Evolutionary conservation across 2,797 vertebrate genomes (phyloP), one percentile per base, ranked within the genome.

Genomic region (Mus caroli): DNA sequence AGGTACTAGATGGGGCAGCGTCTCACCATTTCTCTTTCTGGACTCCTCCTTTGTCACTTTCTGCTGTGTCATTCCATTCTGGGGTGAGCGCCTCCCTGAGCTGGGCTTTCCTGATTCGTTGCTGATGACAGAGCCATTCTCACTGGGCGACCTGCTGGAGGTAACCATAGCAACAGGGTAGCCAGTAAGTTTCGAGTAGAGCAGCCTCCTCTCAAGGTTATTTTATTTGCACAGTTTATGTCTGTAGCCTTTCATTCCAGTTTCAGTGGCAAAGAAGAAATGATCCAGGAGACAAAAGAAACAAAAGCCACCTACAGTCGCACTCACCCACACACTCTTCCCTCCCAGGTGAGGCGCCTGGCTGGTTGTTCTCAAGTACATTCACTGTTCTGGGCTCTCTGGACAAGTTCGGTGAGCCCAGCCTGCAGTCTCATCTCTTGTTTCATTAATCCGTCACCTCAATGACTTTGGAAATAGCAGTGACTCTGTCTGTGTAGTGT

Each of bases 131-230:
- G 99, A 99, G 98, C 99, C 99, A 0, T 99, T 99, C 98, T 99
- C 99, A 92, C 99, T 99, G 92, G 99, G 99, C 98, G 99, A 99
- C 98, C 98, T 99, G 99, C 99, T 99, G 99, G 98, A 99, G 99
- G 99, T 99, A 99, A 99, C 99, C 99, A 99, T 99, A 99, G 99
- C 99, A 99, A 99, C 99, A 99, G 98, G 98, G 98, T 98, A 99
- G 99, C 98, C 92, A 95, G 98, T 99, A 98, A 99, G 98, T 98
- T 98, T 98, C 96, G 92, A 83, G 98, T 85, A 88, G 76, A 98
- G 94, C 96, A 98, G 98, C 97, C 98, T 98, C 92, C 6, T 98
- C 97, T 98, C 98, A 99, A 99, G 99, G 98, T 99, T 99, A 99
- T 98, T 98, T 96, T 92, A 79, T 96, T 95, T 88, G 50, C 96